Evolutionary conservation across 2,888 invertebrate species (phyloP).

Genomic region (Aphodius granarius): DNA sequence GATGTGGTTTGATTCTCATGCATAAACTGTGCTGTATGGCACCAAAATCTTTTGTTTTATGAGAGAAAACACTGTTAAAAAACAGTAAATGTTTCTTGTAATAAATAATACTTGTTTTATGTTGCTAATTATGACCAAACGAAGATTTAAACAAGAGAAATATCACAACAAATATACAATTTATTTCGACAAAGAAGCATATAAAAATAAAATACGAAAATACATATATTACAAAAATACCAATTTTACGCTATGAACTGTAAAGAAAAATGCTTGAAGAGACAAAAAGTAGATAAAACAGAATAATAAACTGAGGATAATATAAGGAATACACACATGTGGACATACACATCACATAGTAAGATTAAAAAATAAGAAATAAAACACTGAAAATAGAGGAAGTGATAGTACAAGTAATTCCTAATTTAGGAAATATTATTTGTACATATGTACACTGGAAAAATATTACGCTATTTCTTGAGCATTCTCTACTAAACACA

Average conservation of each 20-base stretch:
- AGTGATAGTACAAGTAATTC: neutral
- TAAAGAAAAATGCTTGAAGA: neutral
- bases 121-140: neutral
- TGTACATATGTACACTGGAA: neutral
- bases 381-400: neutral
- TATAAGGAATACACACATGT: neutral
- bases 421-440: neutral
- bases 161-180: conserved; percentile 13
- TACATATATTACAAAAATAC: neutral
- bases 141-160: neutral
- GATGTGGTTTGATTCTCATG: too few species aligned
- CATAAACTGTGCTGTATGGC: too few species aligned
- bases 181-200: neutral
- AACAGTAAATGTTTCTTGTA: too few species aligned
- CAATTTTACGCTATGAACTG: neutral
- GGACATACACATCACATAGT: neutral
- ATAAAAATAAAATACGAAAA: neutral
- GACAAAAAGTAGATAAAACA: neutral
- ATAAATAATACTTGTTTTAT: neutral
- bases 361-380: neutral
- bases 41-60: too few species aligned
- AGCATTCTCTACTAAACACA: neutral
- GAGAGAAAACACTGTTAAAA: too few species aligned
- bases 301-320: neutral
- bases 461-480: neutral